Evolutionary conservation across 2,888 invertebrate species (phyloP), one percentile per base, ranked within the genome.

Genomic region (Lymantria monacha): DNA sequence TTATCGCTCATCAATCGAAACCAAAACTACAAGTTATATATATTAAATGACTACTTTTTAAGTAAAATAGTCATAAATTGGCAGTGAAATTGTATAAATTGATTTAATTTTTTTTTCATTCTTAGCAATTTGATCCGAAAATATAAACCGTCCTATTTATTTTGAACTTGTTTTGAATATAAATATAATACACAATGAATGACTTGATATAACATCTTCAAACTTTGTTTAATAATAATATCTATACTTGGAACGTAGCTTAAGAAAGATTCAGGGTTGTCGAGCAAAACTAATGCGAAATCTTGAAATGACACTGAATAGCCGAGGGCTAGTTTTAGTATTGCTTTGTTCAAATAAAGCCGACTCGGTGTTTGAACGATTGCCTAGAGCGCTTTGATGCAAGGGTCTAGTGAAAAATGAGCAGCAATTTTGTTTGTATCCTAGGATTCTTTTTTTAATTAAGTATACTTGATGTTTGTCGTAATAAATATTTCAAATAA

Each of bases 291-390:
- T 81, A 85, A 85, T 85, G 81, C 72, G 75, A 72, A 79, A 74
- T 79, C 69, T 76, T 66, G 79, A 66, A 83, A 81, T 86, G 86
- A 85, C 85, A 85, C 75, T 70, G 66, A 60, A 79, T 79, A 64
- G 86, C 89, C 74, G 60, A 65, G 65, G 85, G 87, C 85, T 72
- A 64, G 74, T 66, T 55, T 79, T 82, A 81, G 81, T 69, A 63
- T 67, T 58, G 72, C 86, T 87, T 85, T 89, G 87, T 82, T 77
- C 81, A 85, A 88, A 87, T 83, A 87, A 63, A 68, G 65, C 69
- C 46, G 60, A 66, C 54, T 64, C 66, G 63, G 67, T 70, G 69
- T 71, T 73, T 38, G 12, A 30, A 36, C 37, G 42, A 14, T 12
- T 30, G 42, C 42, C 12, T n/a, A 58, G 46, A 55, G 62, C 48